Evolutionary conservation across 2,888 invertebrate genomes (phyloP).

Genomic region (Danaus chrysippus): DNA sequence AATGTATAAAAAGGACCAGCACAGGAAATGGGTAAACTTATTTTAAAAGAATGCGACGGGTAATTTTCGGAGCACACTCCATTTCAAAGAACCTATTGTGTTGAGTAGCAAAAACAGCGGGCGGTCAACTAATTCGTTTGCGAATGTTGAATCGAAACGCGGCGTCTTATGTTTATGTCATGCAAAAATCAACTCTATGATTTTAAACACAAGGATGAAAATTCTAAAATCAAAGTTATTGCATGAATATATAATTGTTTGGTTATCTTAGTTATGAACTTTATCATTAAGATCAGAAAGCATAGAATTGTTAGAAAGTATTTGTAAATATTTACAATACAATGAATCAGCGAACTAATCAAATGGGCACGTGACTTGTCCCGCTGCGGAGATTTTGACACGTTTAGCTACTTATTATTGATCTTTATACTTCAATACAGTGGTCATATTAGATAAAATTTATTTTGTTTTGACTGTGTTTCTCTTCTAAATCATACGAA

Average conservation of each 20-base stretch:
- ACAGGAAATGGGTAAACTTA: slow-evolving; percentile 33
- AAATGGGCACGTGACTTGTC: slow-evolving; percentile 57
- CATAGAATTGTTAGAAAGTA: slow-evolving; percentile 23
- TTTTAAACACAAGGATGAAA: neutral
- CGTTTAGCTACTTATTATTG: slow-evolving; percentile 29
- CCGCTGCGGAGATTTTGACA: slow-evolving; percentile 22
- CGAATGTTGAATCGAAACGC: slow-evolving; percentile 48
- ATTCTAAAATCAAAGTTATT: neutral
- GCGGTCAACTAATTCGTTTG: slow-evolving; percentile 71
- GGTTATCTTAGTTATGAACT: slow-evolving; percentile 16
- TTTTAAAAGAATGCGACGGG: slow-evolving; percentile 40
- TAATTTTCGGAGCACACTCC: slow-evolving; percentile 54
- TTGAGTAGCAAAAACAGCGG: slow-evolving; percentile 70
- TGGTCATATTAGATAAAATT: neutral
- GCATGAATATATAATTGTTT: slow-evolving; percentile 4
- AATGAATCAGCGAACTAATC: slow-evolving; percentile 63
- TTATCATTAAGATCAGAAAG: slow-evolving; percentile 19
- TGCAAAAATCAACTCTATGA: slow-evolving; percentile 32
- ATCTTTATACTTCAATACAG: slow-evolving; percentile 3
- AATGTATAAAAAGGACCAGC: slow-evolving; percentile 12
- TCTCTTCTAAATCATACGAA: neutral
- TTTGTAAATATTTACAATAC: slow-evolving; percentile 37
- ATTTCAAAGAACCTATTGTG: slow-evolving; percentile 58
- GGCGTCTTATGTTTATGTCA: slow-evolving; percentile 26
- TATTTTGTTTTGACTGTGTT: neutral